These are phyloP conservation scores for Chlorodrepanis virens DNA, from an alignment of 2,113 vertebrate genomes.

Conservation along the genomic window DNA sequence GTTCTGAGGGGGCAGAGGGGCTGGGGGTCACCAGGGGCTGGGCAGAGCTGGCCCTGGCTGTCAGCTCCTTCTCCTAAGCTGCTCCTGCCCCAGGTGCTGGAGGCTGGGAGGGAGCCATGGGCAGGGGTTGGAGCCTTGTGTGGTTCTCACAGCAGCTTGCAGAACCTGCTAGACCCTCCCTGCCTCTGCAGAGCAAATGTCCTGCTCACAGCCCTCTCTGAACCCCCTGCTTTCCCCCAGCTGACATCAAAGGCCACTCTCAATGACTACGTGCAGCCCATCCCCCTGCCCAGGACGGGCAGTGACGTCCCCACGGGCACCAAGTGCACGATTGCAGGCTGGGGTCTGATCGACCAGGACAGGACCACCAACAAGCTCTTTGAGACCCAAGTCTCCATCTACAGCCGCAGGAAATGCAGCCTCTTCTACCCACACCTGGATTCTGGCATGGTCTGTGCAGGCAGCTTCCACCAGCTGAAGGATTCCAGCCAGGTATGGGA, in stretches of 20 bases:
- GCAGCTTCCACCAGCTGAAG: conserved; percentile 15
- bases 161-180: not conserved
- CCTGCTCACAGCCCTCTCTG: not conserved
- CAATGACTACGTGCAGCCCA: not conserved
- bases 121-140: not conserved
- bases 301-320: not conserved
- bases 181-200: fast-evolving
- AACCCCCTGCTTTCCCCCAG: not conserved
- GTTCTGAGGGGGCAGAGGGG: not conserved
- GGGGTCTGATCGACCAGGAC: not conserved
- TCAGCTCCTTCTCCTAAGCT: not conserved
- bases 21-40: not conserved
- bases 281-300: not conserved
- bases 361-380: not conserved
- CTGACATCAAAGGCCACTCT: not conserved
- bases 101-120: not conserved
- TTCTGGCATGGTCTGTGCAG: conserved; percentile 38
- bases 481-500: conserved; percentile 51
- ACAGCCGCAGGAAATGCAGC: conserved; percentile 27
- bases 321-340: not conserved
- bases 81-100: not conserved
- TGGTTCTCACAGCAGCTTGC: not conserved
- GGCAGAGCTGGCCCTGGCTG: fast-evolving
- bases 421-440: not conserved
- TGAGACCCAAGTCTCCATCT: conserved; percentile 56